Conservation (phyloP, 2,113 vertebrate genomes). For the Oryzias curvinotus region DNA sequence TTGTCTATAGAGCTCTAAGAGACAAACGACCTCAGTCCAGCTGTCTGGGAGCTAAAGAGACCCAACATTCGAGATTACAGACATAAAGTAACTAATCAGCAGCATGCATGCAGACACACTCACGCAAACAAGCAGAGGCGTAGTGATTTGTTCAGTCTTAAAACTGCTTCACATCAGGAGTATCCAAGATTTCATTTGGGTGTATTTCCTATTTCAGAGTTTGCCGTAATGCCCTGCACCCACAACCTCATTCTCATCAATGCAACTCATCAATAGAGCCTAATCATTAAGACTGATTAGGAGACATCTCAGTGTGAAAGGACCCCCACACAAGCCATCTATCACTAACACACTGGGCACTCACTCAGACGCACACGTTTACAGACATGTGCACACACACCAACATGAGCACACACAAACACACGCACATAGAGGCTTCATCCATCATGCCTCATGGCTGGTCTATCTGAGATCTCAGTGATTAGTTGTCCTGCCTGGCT, state of each 20-base stretch:
- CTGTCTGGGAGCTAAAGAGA: conserved; percentile 24
- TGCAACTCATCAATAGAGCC: conserved; percentile 58
- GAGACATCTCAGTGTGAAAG: conserved; percentile 71
- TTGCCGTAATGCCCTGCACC: conserved; percentile 29
- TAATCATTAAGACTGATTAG: conserved; percentile 74
- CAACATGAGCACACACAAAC: conserved; percentile 21
- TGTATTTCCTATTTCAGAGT: conserved; percentile 24
- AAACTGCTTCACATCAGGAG: conserved; percentile 11
- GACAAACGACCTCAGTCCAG: conserved; percentile 37
- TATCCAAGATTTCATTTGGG: conserved; percentile 12
- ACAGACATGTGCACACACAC: conserved; percentile 5
- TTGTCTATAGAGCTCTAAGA: conserved; percentile 37
- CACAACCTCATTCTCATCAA: conserved; percentile 49
- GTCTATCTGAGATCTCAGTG: conserved; percentile 71
- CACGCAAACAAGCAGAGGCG: not conserved
- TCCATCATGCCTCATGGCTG: conserved; percentile 66
- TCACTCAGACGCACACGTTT: conserved; percentile 18
- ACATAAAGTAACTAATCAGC: conserved; percentile 10
- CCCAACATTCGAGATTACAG: conserved; percentile 5
- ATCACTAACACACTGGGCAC: conserved; percentile 40
- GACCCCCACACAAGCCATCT: conserved; percentile 56
- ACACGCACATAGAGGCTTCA: conserved; percentile 46
- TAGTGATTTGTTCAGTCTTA: conserved; percentile 3
- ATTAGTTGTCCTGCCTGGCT: conserved; percentile 74
- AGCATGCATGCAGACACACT: conserved; percentile 12